Evolutionary conservation across 2,113 vertebrate genomes (phyloP), one percentile per base, ranked within the genome.

Genomic region (Dicentrarchus labrax): DNA sequence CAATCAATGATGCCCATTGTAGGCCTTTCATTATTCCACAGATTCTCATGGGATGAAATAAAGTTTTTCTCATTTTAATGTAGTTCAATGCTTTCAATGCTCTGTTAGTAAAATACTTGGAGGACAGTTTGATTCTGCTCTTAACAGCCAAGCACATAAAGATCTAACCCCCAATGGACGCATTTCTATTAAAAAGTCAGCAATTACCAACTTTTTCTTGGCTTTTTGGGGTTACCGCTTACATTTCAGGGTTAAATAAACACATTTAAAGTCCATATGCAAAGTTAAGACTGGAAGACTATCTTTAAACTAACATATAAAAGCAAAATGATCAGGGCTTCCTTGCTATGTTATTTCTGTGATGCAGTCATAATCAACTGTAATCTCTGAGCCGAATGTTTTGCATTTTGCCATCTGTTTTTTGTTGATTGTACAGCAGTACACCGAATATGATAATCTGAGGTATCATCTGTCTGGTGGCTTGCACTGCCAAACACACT

Each of bases 1-100:
- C 22, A 66, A 47, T 45, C 38, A 57, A 4, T 48, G 53, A 61
- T 83, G 51, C 21, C 51, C 47, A 70, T 69, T 79, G 48, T n/a
- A 39, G 50, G 38, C 57, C 22, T 19, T 67, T 60, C 53, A 70
- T 73, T 22, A n/a, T 50, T 77, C 53, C 6, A 36, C 13, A 78
- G 8, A 72, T 81, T 69, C 22, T 41, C 38, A 69, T 36, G 4
- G 59, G n/a, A 73, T 70, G n/a, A 61, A 62, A 57, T 24, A 1
- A 3, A 59, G 36, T 38, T 64, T 67, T 39, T 80, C 57, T 53
- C 8, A 48, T 70, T 76, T 78, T 57, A 67, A 66, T 6, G 7
- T 19, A 43, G 22, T 47, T n/a, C 5, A 30, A n/a, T 65, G 16
- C 8, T 50, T 24, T 24, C 12, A 15, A 2, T 24, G 11, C 13